A percentile compares a stretch with the other conserved stretches of the same genome.
Evolutionary conservation across 2,113 vertebrate genomes (phyloP).

Genomic region (Agelaius tricolor): DNA sequence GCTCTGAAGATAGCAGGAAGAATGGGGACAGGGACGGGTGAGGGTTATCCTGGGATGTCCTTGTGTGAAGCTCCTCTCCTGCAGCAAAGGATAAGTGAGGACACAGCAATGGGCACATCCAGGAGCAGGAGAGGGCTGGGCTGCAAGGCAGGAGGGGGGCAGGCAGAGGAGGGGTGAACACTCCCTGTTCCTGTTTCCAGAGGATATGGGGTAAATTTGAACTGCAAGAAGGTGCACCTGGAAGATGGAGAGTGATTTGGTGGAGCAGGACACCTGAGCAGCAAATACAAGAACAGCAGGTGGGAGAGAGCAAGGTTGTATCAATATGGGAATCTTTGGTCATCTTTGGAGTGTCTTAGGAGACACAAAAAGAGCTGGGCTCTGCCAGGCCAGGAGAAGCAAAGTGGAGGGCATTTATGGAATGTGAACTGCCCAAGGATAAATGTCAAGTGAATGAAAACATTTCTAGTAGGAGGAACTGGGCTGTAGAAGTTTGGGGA

Average conservation of each 20-base stretch:
- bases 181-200: not conserved
- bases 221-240: not conserved
- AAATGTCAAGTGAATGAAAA: not conserved
- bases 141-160: not conserved
- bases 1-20: not conserved
- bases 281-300: not conserved
- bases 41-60: not conserved
- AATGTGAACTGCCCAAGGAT: not conserved
- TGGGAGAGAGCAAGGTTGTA: not conserved
- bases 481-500: not conserved
- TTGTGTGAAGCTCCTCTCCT: not conserved
- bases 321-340: not conserved
- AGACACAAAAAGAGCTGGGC: not conserved
- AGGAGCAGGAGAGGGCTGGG: not conserved
- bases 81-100: not conserved
- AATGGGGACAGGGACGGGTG: not conserved
- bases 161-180: not conserved
- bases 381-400: not conserved
- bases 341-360: not conserved
- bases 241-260: not conserved
- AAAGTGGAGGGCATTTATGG: not conserved
- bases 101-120: not conserved
- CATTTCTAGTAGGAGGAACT: not conserved
- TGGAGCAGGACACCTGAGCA: not conserved
- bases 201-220: accelerated